These are phyloP conservation scores for Albula goreensis DNA, from an alignment of 2,113 vertebrate genomes.

Conservation along the genomic window DNA sequence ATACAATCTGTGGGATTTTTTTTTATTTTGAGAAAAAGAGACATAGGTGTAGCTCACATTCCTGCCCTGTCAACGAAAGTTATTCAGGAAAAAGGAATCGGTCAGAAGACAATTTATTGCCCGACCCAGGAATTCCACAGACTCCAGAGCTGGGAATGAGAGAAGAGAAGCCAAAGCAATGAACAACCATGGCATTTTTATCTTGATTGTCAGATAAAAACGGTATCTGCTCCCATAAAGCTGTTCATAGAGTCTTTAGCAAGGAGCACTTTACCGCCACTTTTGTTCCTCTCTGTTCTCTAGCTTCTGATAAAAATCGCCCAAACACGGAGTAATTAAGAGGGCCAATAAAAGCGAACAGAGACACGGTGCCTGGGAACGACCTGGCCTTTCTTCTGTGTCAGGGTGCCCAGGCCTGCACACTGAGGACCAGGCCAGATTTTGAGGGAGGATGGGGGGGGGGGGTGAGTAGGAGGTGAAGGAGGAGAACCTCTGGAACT, in stretches of 20 bases:
- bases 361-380: slow-evolving; percentile 72
- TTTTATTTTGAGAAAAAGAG: slow-evolving; percentile 36
- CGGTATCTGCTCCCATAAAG: slow-evolving; percentile 76
- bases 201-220: slow-evolving; percentile 89
- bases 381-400: slow-evolving; percentile 55
- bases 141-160: slow-evolving; percentile 76
- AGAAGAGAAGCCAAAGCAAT: slow-evolving; percentile 62
- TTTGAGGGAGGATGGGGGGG: too few species aligned
- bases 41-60: slow-evolving; percentile 58
- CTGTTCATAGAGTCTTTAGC: slow-evolving; percentile 67
- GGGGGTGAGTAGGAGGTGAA: slow-evolving; percentile 22
- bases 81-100: slow-evolving; percentile 59
- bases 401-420: slow-evolving; percentile 38
- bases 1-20: not conserved
- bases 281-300: slow-evolving; percentile 70
- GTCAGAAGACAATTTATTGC: slow-evolving; percentile 80
- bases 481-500: slow-evolving; percentile 48
- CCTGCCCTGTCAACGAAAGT: slow-evolving; percentile 51
- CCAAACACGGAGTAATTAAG: slow-evolving; percentile 83
- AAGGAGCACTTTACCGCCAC: slow-evolving; percentile 77
- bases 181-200: slow-evolving; percentile 77
- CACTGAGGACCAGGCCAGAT: slow-evolving; percentile 34
- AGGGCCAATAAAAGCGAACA: slow-evolving; percentile 79
- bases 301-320: slow-evolving; percentile 82
- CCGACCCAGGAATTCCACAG: slow-evolving; percentile 78